A percentile compares a stretch with the other conserved stretches of the same genome.
These are phyloP conservation scores for Brachionus rotundiformis DNA, from an alignment of 1,140 invertebrate genomes.

Conservation along the genomic window DNA sequence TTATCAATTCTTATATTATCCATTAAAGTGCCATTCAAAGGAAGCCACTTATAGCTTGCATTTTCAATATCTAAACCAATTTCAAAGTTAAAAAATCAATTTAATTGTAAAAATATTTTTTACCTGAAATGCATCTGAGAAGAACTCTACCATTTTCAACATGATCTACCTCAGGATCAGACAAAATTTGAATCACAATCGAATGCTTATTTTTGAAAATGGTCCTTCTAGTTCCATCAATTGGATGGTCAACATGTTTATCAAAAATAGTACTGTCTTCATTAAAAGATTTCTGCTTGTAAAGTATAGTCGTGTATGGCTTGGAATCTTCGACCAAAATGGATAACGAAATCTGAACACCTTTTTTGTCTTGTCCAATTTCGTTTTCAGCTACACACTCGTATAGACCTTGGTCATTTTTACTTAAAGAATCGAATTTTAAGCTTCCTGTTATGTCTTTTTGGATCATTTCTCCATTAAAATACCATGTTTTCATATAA, in stretches of 20 bases:
- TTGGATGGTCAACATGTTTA: background rate
- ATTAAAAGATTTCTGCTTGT: background rate
- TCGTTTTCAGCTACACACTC: slow-evolving; percentile 4
- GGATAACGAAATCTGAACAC: background rate
- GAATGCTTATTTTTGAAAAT: background rate
- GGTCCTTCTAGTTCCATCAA: background rate
- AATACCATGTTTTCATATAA: background rate
- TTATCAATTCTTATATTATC: slow-evolving; percentile 14
- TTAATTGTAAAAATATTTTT: background rate
- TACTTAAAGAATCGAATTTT: background rate
- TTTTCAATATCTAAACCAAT: slow-evolving; percentile 22
- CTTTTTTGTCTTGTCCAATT: slow-evolving; percentile 15
- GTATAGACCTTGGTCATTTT: background rate
- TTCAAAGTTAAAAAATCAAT: background rate
- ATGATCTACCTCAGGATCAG: slow-evolving; percentile 36
- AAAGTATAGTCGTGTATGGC: background rate
- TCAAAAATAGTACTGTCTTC: slow-evolving; percentile 8
- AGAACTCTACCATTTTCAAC: slow-evolving; percentile 5
- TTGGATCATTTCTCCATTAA: slow-evolving; percentile 1
- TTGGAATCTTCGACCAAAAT: background rate
- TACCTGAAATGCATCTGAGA: slow-evolving; percentile 49
- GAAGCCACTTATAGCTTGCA: background rate
- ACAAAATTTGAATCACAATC: slow-evolving; percentile 39
- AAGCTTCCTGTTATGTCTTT: background rate
- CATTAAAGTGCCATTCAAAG: background rate